A percentile compares a stretch with the other conserved stretches of the same genome.
Evolutionary conservation across 2,888 invertebrate species (phyloP).

Genomic region (Laothoe populi): DNA sequence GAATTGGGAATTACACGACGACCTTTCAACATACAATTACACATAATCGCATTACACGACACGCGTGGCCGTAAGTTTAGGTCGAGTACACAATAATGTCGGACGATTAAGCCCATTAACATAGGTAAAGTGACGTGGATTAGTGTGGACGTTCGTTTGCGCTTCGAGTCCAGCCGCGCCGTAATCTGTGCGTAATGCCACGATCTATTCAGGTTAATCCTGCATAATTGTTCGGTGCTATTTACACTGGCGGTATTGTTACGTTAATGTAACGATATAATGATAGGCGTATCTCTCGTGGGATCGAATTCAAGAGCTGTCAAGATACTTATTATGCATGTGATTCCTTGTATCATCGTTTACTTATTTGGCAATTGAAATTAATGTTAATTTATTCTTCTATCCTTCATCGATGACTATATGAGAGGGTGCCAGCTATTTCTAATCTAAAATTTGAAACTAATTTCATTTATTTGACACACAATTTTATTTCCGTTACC

Average conservation of each 20-base stretch:
- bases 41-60: slow-evolving; percentile 1
- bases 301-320: too few relatives aligned
- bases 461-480: too few relatives aligned
- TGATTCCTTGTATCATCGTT: too few relatives aligned
- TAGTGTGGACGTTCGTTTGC: slow-evolving; percentile 26
- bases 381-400: too few relatives aligned
- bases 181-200: slow-evolving; percentile 44
- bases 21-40: background rate
- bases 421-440: too few relatives aligned
- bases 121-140: slow-evolving; percentile 22
- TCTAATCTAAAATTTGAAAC: too few relatives aligned
- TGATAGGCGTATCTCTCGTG: background rate
- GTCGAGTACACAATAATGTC: background rate
- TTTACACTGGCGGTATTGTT: slow-evolving; percentile 33
- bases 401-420: too few relatives aligned
- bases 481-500: too few relatives aligned
- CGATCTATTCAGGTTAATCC: slow-evolving; percentile 51
- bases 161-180: slow-evolving; percentile 25
- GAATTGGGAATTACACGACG: background rate
- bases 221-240: slow-evolving; percentile 43
- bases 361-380: too few relatives aligned
- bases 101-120: slow-evolving; percentile 20
- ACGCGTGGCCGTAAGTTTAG: slow-evolving; percentile 5
- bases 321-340: too few relatives aligned
- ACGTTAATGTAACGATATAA: slow-evolving; percentile 28